Evolutionary conservation across 2,113 vertebrate species (phyloP), one percentile per base, ranked within the genome.

Genomic region (Saccopteryx leptura): DNA sequence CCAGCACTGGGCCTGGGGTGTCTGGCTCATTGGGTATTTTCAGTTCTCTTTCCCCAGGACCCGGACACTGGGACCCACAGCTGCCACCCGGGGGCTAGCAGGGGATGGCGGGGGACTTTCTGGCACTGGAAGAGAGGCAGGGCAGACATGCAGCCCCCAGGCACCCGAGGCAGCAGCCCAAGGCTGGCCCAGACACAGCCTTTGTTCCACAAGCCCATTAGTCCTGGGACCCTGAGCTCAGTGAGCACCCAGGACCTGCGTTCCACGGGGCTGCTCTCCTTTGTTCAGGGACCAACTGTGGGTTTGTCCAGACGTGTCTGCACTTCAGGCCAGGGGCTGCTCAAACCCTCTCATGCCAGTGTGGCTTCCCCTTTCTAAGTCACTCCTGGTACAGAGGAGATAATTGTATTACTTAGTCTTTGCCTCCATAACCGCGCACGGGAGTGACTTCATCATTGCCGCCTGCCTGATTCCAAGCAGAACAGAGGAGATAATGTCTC

Each of bases 381-480:
- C 54, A 23, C 23, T 33, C 52, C 31, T 4, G 23, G 76, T 8
- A 8, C 11, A 7, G 76, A 33, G 2, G 18, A 10, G 11, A 23
- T 13, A 12, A 58, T 1, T 12, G 50, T 3, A 11, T 14, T 31
- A 1, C 33, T 33, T 56, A 24, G 4, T 24, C 76, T 58, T 23
- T 9, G 31, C 54, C 7, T 14, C 76, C 19, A 11, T 58, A 26
- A 58, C 76, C 10, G 19, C 9, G n/a, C 18, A 33, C 9, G 31
- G 6, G 4, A 7, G 76, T 4, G n/a, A 71, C 18, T 23, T 39
- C n/a, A 21, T 39, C 5, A 10, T 17, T 8, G 8, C 33, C 3
- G 9, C 66, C 17, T 26, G 52, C 52, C 61, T 46, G 31, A 60
- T 54, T 95, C 91, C 91, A 91, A 88, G 97, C 97, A 56, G 28